Evolutionary conservation across 1,140 invertebrate species (phyloP).

Genomic region (Drosophila lacertosa): DNA sequence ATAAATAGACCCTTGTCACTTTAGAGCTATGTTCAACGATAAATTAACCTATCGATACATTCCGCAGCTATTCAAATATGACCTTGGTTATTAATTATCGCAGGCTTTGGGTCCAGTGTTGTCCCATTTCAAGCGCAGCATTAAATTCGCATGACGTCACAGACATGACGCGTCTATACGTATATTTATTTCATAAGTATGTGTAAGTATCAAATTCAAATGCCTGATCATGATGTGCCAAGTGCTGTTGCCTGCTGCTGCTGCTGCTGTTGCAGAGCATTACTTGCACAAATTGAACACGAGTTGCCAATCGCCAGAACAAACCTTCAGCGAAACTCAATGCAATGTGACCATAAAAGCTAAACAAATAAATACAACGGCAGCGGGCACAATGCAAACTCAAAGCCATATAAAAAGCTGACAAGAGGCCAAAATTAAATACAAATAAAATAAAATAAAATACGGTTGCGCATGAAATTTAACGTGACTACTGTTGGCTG

Average conservation of each 20-base stretch:
- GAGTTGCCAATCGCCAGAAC: conserved; percentile 52
- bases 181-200: conserved; percentile 30
- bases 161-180: conserved; percentile 1
- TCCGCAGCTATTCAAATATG: neutral
- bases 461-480: conserved; percentile 45
- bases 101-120: neutral
- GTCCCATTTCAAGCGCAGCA: neutral
- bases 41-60: neutral
- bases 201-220: conserved; percentile 22
- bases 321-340: conserved; percentile 45
- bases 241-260: neutral
- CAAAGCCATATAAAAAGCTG: conserved; percentile 56
- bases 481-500: conserved; percentile 50
- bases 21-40: neutral
- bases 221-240: conserved; percentile 20
- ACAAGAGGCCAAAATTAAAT: conserved; percentile 59
- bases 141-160: conserved; percentile 30
- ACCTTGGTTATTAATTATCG: neutral
- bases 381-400: conserved; percentile 38
- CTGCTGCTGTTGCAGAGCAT: conserved; percentile 23
- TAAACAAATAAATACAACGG: conserved; percentile 35
- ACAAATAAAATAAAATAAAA: conserved; percentile 54
- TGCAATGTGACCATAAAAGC: conserved; percentile 63
- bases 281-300: conserved; percentile 60
- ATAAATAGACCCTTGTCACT: neutral